These are phyloP conservation scores for Spodoptera exigua DNA, from an alignment of 2,888 invertebrate genomes.

Conservation along the genomic window DNA sequence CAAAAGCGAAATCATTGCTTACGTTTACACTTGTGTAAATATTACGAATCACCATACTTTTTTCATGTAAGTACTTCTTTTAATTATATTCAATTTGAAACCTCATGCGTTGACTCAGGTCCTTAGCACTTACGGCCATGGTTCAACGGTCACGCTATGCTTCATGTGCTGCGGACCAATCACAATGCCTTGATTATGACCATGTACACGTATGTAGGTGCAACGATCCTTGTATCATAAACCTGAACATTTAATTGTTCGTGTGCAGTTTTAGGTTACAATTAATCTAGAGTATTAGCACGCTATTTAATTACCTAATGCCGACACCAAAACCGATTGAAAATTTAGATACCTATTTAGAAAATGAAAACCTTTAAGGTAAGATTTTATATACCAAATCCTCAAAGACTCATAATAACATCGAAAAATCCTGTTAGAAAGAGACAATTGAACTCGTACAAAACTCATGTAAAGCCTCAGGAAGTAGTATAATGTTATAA, in stretches of 20 bases:
- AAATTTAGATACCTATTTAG: no score
- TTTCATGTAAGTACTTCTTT: slow-evolving; percentile 9
- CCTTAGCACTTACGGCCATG: slow-evolving; percentile 46
- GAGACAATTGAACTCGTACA: slow-evolving; percentile 7
- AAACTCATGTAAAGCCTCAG: slow-evolving; percentile 14
- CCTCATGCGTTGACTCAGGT: slow-evolving; percentile 22
- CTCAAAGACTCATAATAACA: no score
- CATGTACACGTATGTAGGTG: slow-evolving; percentile 40
- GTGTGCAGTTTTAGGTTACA: slow-evolving; percentile 15
- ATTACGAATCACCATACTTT: slow-evolving; percentile 12
- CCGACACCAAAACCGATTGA: background rate
- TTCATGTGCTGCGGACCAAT: slow-evolving; percentile 47
- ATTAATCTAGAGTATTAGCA: slow-evolving; percentile 4
- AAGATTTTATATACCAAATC: no score
- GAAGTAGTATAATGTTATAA: slow-evolving; percentile 34
- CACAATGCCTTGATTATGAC: slow-evolving; percentile 43
- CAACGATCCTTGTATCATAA: slow-evolving; percentile 45
- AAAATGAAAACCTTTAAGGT: slow-evolving; percentile 5
- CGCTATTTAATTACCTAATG: background rate
- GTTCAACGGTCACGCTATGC: slow-evolving; percentile 52
- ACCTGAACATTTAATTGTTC: slow-evolving; percentile 26
- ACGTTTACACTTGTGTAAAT: slow-evolving; percentile 22
- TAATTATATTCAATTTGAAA: slow-evolving; percentile 20
- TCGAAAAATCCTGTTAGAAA: slow-evolving; percentile 4
- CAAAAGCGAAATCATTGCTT: slow-evolving; percentile 7